Percentiles rank a stretch among this genome's conserved stretches.
Evolutionary conservation across 2,888 invertebrate species (phyloP).

Genomic region (Lithosia quadra): DNA sequence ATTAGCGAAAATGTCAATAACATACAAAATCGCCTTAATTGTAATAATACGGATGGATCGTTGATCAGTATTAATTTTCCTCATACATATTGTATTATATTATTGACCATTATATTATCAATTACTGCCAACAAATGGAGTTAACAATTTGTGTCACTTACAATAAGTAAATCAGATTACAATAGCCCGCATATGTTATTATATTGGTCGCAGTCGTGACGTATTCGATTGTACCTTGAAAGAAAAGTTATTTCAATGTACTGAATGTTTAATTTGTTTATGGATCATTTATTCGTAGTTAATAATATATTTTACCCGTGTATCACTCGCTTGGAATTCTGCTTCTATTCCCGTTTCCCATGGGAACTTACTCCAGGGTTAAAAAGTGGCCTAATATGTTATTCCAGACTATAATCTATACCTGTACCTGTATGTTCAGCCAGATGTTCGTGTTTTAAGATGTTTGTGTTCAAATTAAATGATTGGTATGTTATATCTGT

Average conservation of each 20-base stretch:
- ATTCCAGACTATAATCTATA: too few relatives aligned
- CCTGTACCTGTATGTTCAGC: too few relatives aligned
- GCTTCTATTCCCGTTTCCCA: too few relatives aligned
- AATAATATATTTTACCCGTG: not conserved
- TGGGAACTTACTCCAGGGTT: too few relatives aligned
- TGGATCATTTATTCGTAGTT: not conserved
- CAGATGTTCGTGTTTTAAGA: too few relatives aligned
- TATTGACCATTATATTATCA: not conserved
- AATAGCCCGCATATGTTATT: constrained; percentile 8
- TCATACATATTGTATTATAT: not conserved
- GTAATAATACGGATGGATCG: not conserved
- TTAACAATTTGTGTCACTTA: not conserved
- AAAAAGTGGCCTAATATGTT: too few relatives aligned
- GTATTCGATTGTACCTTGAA: not conserved
- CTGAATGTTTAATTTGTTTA: not conserved
- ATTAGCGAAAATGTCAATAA: not conserved
- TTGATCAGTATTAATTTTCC: not conserved
- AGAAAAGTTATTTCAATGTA: not conserved
- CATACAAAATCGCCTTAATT: not conserved
- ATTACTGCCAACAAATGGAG: not conserved
- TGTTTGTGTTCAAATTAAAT: too few relatives aligned
- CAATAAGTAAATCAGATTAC: constrained; percentile 9
- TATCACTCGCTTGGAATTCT: too few relatives aligned
- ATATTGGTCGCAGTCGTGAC: not conserved
- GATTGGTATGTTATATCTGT: too few relatives aligned